Evolutionary conservation across 2,888 invertebrate species (phyloP).

Genomic region (Theristus sp.): DNA sequence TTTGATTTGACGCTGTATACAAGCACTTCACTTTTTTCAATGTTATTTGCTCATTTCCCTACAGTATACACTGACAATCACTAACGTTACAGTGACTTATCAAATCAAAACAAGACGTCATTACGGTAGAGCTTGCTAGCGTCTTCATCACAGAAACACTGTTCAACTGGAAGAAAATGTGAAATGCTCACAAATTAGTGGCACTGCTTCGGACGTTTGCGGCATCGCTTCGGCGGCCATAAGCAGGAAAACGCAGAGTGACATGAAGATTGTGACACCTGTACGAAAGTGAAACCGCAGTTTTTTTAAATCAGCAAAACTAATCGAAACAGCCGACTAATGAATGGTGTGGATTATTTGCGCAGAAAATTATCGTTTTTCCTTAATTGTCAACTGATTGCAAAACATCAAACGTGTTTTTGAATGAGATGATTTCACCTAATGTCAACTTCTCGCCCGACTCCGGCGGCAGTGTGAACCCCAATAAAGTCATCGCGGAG

Average conservation of each 20-base stretch:
- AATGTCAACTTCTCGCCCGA: constrained; percentile 96
- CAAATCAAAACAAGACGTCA: too few species aligned
- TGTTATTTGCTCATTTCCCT: too few species aligned
- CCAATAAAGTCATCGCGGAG: constrained; percentile 91
- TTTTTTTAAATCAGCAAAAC: background rate
- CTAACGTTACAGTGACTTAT: too few species aligned
- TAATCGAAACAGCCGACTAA: too few species aligned
- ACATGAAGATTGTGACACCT: constrained; percentile 42
- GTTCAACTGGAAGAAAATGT: too few species aligned
- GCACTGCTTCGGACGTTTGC: constrained; percentile 94
- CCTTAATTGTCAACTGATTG: too few species aligned
- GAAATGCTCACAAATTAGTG: constrained; percentile 80
- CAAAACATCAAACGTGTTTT: background rate
- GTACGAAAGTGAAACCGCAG: background rate
- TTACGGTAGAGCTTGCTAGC: too few species aligned
- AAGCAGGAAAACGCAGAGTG: constrained; percentile 92
- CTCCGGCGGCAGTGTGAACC: constrained; percentile 94
- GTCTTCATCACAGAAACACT: too few species aligned
- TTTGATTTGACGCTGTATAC: too few species aligned
- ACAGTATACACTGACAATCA: too few species aligned
- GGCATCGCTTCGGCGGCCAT: constrained; percentile 96
- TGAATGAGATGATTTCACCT: constrained; percentile 38
- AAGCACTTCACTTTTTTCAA: too few species aligned
- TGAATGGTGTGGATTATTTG: background rate
- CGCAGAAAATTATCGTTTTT: background rate